A percentile compares a stretch with the other conserved stretches of the same genome.
Conservation (phyloP, 2,113 vertebrate genomes). For the Cynoglossus semilaevis region DNA sequence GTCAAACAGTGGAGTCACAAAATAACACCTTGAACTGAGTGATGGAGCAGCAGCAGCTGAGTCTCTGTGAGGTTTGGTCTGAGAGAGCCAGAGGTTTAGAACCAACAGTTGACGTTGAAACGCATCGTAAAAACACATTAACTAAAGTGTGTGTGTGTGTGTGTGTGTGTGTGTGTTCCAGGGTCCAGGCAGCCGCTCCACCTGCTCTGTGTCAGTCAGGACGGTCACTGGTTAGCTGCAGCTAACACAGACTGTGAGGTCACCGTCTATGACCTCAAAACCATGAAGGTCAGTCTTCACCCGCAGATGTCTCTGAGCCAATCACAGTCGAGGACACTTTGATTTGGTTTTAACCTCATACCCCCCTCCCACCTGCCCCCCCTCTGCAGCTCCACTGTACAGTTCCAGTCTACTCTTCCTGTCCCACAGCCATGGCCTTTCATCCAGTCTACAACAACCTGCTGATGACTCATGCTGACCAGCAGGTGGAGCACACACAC, state of each 20-base stretch:
- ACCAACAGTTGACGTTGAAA: no score
- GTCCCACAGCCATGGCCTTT: slow-evolving; percentile 85
- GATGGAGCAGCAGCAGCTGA: no score
- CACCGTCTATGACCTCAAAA: slow-evolving; percentile 80
- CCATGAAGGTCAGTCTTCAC: slow-evolving; percentile 75
- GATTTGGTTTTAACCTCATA: no score
- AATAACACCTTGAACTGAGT: no score
- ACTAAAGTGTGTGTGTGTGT: neutral
- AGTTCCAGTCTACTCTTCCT: slow-evolving; percentile 83
- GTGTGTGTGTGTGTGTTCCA: slow-evolving; percentile 40
- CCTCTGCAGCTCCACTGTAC: slow-evolving; percentile 80
- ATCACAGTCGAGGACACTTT: no score
- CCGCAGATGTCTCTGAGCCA: no score
- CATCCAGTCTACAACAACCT: slow-evolving; percentile 84
- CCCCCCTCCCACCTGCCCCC: no score
- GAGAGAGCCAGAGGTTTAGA: no score
- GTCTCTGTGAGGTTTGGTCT: no score
- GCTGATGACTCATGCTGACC: slow-evolving; percentile 85
- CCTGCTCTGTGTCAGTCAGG: slow-evolving; percentile 79
- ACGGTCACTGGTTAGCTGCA: slow-evolving; percentile 84
- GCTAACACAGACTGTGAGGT: slow-evolving; percentile 79
- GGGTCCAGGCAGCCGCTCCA: slow-evolving; percentile 79
- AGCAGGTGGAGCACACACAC: slow-evolving; percentile 78
- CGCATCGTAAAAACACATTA: neutral
- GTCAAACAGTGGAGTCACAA: no score